Base-by-base conservation (phyloP, 1,140 invertebrate genomes). In the Caenorhabditis latens region DNA sequence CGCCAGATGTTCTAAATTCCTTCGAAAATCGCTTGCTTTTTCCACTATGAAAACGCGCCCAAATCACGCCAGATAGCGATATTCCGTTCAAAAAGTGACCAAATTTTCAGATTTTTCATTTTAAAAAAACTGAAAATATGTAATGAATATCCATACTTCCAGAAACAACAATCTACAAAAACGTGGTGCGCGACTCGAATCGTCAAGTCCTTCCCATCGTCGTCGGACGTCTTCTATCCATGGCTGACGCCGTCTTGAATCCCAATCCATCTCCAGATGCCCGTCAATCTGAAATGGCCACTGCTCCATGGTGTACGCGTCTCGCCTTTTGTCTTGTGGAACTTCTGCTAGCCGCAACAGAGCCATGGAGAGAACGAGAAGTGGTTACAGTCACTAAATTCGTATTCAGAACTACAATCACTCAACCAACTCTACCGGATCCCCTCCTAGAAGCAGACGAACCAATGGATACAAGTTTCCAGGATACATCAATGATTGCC, bases 181-280 rank as follows among this genome's bases (percentile, higher is more conserved):
- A 53, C 5, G 71, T 79, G 4, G 46, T 79, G 0, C 46, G 46
- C 50, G 11, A 5, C 0, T 14, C 43, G 9, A 79, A 79, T 50
- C 71, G 71, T 11, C 71, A 79, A 79, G 40, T 79, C 2, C 71
- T 79, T 24, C 71, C 71, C 19, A 46, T 79, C 19, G n/a, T 79
- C 1, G n/a, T 79, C 24, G 21, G 9, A 48, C 71, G 71, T 48
- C 71, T 79, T 79, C 71, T 79, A 4, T 16, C 32, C 1, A 79
- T 79, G 71, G 71, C 71, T 21, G 46, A 79, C 16, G n/a, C 46
- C 5, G 71, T 79, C n/a, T 5, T 50, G 14, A n/a, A 11, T 5
- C 21, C n/a, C 14, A 50, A 21, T 43, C 43, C 42, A 71, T 4
- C 8, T n/a, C 40, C 71, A 8, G n/a, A 50, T 14, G 8, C 46